Conservation (phyloP, 1,140 invertebrate genomes). For the Atta texana region DNA sequence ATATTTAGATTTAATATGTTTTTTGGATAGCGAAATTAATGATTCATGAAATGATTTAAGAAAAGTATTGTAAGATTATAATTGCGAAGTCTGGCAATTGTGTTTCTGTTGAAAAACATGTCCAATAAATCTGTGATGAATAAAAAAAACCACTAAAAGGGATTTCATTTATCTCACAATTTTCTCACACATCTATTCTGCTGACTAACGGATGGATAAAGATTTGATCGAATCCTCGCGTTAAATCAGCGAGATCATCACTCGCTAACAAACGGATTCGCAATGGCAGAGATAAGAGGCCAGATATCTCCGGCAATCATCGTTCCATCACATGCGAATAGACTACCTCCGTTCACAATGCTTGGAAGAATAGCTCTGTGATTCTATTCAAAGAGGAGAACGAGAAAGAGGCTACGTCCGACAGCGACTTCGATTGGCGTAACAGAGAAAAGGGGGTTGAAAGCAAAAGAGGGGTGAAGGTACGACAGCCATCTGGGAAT, state of each 20-base stretch:
- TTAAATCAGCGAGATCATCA: slow-evolving; percentile 27
- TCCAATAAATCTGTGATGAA: neutral
- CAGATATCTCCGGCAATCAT: slow-evolving; percentile 78
- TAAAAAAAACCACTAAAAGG: neutral
- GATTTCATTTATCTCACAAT: neutral
- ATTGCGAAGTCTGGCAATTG: neutral
- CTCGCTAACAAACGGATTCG: slow-evolving; percentile 70
- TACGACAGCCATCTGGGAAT: slow-evolving; percentile 80
- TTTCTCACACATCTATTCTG: slow-evolving; percentile 8
- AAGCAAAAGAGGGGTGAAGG: slow-evolving; percentile 67
- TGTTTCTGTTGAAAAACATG: neutral
- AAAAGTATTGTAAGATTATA: neutral
- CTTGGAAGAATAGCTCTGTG: slow-evolving; percentile 83
- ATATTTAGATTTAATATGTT: neutral
- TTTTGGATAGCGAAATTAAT: neutral
- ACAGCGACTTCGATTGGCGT: slow-evolving; percentile 32
- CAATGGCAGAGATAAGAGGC: slow-evolving; percentile 73
- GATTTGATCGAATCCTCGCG: slow-evolving; percentile 19
- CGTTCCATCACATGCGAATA: slow-evolving; percentile 82
- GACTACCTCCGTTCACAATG: slow-evolving; percentile 78
- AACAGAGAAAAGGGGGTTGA: slow-evolving; percentile 65
- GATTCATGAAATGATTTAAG: neutral
- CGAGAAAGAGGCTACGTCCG: slow-evolving; percentile 60
- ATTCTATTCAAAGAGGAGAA: slow-evolving; percentile 82
- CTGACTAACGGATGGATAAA: slow-evolving; percentile 11